Percentiles rank a stretch among this genome's conserved stretches.
Conservation (phyloP, 2,113 vertebrate species). For the Eretmochelys imbricata region DNA sequence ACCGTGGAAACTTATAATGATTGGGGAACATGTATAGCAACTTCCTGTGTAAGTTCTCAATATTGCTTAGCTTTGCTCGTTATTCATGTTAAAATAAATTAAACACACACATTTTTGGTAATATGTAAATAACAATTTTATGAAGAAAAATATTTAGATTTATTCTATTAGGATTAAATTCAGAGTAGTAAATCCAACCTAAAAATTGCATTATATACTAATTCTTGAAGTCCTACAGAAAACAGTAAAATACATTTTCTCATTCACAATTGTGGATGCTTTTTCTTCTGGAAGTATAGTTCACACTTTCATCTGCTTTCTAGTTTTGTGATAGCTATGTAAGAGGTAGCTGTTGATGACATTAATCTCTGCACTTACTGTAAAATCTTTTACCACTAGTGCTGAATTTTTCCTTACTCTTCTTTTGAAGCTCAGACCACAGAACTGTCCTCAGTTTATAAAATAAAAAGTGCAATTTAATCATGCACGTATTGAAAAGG, state of each 20-base stretch:
- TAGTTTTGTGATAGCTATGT: background rate
- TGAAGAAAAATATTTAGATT: background rate
- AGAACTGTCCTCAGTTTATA: background rate
- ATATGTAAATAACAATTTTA: background rate
- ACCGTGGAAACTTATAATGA: slow-evolving; percentile 95
- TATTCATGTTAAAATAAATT: background rate
- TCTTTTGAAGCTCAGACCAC: background rate
- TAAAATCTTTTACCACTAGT: background rate
- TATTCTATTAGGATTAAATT: background rate
- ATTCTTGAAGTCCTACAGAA: background rate
- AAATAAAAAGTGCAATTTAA: background rate
- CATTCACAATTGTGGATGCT: background rate
- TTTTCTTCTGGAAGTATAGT: background rate
- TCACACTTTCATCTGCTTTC: background rate
- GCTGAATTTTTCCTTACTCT: background rate
- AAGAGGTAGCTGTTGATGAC: background rate
- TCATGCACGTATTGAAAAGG: background rate
- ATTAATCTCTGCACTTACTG: background rate
- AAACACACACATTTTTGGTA: background rate
- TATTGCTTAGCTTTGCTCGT: background rate
- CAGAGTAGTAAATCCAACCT: background rate
- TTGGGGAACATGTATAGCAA: slow-evolving; percentile 98
- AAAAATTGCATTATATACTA: background rate
- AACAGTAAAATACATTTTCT: background rate
- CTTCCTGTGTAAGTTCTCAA: slow-evolving; percentile 89